A percentile compares a stretch with the other conserved stretches of the same genome.
These are phyloP conservation scores for Murina feae DNA, from an alignment of 2,113 vertebrate genomes.

Conservation along the genomic window DNA sequence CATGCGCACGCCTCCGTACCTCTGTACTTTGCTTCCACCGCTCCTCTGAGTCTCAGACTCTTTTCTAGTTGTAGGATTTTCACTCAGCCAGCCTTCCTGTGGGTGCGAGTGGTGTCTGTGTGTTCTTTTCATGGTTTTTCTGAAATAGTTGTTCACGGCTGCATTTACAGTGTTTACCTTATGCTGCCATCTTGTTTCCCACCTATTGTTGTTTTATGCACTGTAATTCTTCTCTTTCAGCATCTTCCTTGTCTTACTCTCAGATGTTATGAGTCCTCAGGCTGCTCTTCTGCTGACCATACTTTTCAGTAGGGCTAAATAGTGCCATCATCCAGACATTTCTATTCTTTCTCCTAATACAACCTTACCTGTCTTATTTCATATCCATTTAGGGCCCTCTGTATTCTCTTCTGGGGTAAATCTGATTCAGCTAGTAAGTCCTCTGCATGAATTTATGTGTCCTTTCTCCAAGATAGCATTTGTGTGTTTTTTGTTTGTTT, in stretches of 20 bases:
- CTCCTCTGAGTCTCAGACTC: no score
- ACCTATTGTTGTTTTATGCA: no score
- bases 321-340: not conserved
- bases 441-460: conserved; percentile 24
- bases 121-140: no score
- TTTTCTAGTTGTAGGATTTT: no score
- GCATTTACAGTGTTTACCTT: no score
- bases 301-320: not conserved
- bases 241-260: not conserved
- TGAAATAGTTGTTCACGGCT: no score
- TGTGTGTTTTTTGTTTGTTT: not conserved
- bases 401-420: not conserved
- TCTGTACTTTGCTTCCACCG: no score
- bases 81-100: no score
- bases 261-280: not conserved
- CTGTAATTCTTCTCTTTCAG: not conserved
- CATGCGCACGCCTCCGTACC: no score
- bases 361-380: not conserved
- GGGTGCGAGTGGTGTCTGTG: no score
- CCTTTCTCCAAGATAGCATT: not conserved
- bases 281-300: not conserved
- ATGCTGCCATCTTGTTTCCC: no score
- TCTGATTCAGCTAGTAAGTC: not conserved
- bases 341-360: not conserved
- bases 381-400: not conserved